Evolutionary conservation across 2,797 vertebrate genomes (phyloP).

Genomic region (Bryconaethiops microstoma): DNA sequence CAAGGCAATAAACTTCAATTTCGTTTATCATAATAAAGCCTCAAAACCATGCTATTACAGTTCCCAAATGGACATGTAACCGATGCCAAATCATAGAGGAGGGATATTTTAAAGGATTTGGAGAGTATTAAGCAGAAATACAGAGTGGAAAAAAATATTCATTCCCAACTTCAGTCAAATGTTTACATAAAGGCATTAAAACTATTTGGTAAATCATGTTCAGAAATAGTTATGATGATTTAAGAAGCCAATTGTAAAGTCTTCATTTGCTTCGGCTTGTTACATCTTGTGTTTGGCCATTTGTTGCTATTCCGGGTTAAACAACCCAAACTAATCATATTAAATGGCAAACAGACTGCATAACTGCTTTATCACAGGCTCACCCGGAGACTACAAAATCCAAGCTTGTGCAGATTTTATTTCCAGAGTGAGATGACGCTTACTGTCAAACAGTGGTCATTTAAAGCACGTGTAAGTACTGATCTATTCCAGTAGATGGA

Average conservation of each 20-base stretch:
- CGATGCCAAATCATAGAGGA: slow-evolving; percentile 68
- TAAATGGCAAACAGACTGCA: background rate
- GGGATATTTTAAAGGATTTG: slow-evolving; percentile 69
- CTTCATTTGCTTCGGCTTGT: background rate
- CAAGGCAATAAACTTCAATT: slow-evolving; percentile 67
- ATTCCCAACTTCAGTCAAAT: background rate
- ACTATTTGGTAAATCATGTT: background rate
- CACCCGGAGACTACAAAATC: background rate
- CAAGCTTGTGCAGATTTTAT: background rate
- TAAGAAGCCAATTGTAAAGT: background rate
- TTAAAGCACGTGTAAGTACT: background rate
- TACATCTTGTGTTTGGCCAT: background rate
- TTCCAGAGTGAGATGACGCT: background rate
- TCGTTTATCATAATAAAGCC: slow-evolving; percentile 68
- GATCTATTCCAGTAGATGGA: slow-evolving; percentile 73
- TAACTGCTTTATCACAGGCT: background rate
- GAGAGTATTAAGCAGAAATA: slow-evolving; percentile 25
- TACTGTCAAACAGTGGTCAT: background rate
- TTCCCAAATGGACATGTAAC: slow-evolving; percentile 66
- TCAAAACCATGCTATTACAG: slow-evolving; percentile 63
- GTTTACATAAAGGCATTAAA: background rate
- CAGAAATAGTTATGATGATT: background rate
- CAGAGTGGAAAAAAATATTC: background rate
- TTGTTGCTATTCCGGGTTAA: background rate
- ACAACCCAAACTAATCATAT: background rate